A percentile compares a stretch with the other conserved stretches of the same genome.
These are phyloP conservation scores for Tretioscincus oriximinensis DNA, from an alignment of 2,113 vertebrate species.

Conservation along the genomic window DNA sequence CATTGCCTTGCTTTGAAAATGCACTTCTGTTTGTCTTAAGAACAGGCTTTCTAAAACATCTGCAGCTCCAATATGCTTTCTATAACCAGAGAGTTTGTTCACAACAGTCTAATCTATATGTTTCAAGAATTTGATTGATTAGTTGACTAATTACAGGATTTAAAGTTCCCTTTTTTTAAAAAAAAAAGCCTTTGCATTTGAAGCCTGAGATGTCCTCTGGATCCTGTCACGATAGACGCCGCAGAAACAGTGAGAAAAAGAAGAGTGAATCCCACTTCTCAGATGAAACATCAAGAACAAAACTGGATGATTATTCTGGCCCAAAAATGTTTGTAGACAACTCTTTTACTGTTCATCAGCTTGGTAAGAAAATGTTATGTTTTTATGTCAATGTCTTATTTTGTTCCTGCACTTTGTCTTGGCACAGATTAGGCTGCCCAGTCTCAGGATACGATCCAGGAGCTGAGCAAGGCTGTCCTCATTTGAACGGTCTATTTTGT, in stretches of 20 bases:
- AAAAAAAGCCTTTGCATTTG: constrained; percentile 13
- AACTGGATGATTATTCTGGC: constrained; percentile 21
- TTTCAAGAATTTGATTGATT: not conserved
- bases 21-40: not conserved
- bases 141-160: not conserved
- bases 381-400: not conserved
- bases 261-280: constrained; percentile 34
- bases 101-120: not conserved
- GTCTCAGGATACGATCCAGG: too few relatives aligned
- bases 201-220: constrained; percentile 41
- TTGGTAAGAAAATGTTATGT: constrained; percentile 34
- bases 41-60: not conserved
- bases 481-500: too few relatives aligned
- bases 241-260: constrained; percentile 18
- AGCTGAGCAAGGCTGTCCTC: too few relatives aligned
- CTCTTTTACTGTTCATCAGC: not conserved
- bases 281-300: constrained; percentile 27
- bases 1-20: not conserved
- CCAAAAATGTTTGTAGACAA: not conserved
- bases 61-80: not conserved
- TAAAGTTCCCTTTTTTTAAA: constrained; percentile 16
- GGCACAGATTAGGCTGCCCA: too few relatives aligned
- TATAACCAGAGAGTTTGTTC: not conserved
- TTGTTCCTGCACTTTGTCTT: too few relatives aligned
- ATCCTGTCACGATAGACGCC: not conserved